Percentiles rank a stretch among this genome's conserved stretches.
Evolutionary conservation across 2,797 vertebrate genomes (phyloP).

Genomic region (Poeciliopsis turneri): DNA sequence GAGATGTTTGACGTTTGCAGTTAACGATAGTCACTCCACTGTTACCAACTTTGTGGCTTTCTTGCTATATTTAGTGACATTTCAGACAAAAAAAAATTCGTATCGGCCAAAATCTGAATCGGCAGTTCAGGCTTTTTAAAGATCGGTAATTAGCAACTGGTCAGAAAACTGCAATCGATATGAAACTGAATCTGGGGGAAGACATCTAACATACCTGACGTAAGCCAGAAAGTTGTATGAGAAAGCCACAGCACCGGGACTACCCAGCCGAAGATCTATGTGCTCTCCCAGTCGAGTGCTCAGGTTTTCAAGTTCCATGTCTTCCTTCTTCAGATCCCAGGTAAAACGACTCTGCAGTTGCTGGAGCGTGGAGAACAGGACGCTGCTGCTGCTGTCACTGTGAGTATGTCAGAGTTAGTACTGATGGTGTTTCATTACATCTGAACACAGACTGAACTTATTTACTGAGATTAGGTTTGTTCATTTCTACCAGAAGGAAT

Average conservation of each 20-base stretch:
- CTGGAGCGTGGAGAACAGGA: not conserved
- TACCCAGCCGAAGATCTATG: conserved; percentile 4
- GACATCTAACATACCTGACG: conserved; percentile 10
- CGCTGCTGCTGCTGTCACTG: not conserved
- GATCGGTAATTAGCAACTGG: no score
- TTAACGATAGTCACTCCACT: no score
- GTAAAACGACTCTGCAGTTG: conserved; percentile 16
- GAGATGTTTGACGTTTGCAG: no score
- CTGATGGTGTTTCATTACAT: not conserved
- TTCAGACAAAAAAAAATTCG: no score
- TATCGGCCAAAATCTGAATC: no score
- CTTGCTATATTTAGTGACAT: no score
- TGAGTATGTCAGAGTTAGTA: not conserved
- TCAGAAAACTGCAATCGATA: no score
- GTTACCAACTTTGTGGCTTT: no score
- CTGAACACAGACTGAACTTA: not conserved
- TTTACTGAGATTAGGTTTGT: not conserved
- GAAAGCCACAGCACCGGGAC: not conserved
- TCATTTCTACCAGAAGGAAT: not conserved
- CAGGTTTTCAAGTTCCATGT: conserved; percentile 22
- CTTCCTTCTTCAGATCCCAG: conserved; percentile 14
- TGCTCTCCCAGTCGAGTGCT: conserved; percentile 7
- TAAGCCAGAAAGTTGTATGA: conserved; percentile 18
- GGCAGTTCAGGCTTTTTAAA: no score
- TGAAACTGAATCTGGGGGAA: no score